Evolutionary conservation across 2,888 invertebrate genomes (phyloP).

Genomic region (Drosophila lutescens): DNA sequence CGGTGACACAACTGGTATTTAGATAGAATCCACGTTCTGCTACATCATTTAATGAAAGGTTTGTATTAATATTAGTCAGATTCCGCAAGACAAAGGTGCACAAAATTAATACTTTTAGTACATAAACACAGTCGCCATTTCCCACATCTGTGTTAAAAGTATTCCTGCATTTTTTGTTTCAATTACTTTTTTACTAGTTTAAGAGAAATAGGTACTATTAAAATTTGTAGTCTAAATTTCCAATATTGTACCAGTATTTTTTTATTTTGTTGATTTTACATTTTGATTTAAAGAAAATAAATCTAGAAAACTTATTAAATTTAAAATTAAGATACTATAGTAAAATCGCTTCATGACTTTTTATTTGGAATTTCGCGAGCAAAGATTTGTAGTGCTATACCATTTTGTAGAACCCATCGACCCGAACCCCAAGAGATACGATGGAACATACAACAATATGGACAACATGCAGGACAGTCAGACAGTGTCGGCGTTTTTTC

Average conservation of each 20-base stretch:
- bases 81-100: neutral
- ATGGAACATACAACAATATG: conserved; percentile 18
- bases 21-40: neutral
- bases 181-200: neutral
- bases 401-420: neutral
- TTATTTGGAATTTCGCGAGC: neutral
- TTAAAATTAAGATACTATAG: too few species aligned
- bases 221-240: too few species aligned
- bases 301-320: too few species aligned
- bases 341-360: too few species aligned
- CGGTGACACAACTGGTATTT: neutral
- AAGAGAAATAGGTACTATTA: too few species aligned
- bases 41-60: neutral
- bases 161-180: neutral
- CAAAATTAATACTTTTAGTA: neutral
- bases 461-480: conserved; percentile 46
- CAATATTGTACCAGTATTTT: too few species aligned
- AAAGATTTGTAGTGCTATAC: neutral
- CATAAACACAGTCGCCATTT: neutral
- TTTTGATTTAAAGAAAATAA: too few species aligned
- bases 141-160: neutral
- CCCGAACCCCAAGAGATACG: neutral
- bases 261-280: too few species aligned
- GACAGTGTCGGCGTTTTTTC: conserved; percentile 31
- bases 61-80: neutral